Evolutionary conservation across 2,888 invertebrate genomes (phyloP), one percentile per base, ranked within the genome.

Genomic region (Asteroscopus sphinx): DNA sequence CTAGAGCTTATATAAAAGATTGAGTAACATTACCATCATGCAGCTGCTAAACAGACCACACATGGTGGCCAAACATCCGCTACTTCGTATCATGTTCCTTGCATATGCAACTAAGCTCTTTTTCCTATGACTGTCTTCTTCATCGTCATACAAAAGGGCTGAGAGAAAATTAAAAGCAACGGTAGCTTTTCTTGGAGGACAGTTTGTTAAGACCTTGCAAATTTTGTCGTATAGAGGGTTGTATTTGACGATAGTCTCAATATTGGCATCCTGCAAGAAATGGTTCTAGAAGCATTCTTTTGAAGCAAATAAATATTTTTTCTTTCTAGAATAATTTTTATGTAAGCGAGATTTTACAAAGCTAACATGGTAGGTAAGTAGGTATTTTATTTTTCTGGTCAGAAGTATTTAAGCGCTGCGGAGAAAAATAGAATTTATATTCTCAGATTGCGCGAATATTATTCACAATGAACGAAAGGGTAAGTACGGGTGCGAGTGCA

Each of bases 1-100:
- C n/a, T n/a, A n/a, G n/a, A n/a, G n/a, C n/a, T n/a, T n/a, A n/a
- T n/a, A n/a, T n/a, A n/a, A n/a, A n/a, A n/a, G n/a, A n/a, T 13
- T 9, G 13, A 61, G n/a, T n/a, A n/a, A n/a, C n/a, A 76, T 80
- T 80, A 93, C 93, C 87, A 90, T 80, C 86, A 90, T 90, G 37
- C 77, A 68, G 48, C 72, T 79, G 28, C 76, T 76, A 59, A 93
- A 92, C 33, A 90, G 73, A 49, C 88, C 79, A 30, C 80, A 77
- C 86, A 94, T 87, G 8, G 78, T 74, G 11, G 82, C 75, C 36
- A 94, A 74, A 62, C 93, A 91, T 5, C 94, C 93, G 66, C 89
- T 92, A 40, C 70, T 76, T 66, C 91, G 80, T 1, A 91, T 78
- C 84, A 85, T 85, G 48, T 88, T 88, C 57, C 83, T 86, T 1